A percentile compares a stretch with the other conserved stretches of the same genome.
Conservation (phyloP, 2,113 vertebrate species). For the Pongo pygmaeus region DNA sequence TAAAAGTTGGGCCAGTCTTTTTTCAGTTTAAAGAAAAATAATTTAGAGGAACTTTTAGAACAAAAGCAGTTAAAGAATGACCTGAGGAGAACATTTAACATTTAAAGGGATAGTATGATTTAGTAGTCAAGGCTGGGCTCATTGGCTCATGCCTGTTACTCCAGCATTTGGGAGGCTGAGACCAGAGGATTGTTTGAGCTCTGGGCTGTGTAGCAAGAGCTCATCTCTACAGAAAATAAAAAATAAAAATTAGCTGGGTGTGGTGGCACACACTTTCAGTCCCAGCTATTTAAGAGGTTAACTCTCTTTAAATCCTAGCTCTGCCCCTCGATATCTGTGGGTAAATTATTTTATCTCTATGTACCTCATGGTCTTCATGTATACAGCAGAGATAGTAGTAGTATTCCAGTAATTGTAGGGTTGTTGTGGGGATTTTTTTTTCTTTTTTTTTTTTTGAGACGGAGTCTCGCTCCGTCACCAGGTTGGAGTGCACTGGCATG, state of each 20-base stretch:
- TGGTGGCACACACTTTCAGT: too few relatives aligned
- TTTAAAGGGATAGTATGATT: neutral
- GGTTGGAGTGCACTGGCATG: neutral
- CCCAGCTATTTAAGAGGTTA: neutral
- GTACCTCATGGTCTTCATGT: neutral
- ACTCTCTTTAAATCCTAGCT: slow-evolving; percentile 28
- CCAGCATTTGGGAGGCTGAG: too few relatives aligned
- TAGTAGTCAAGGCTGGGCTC: neutral
- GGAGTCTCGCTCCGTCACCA: neutral
- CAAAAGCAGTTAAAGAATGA: slow-evolving; percentile 19
- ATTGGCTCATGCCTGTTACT: too few relatives aligned
- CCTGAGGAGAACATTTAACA: slow-evolving; percentile 9
- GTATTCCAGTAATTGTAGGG: neutral
- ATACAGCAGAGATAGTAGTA: neutral
- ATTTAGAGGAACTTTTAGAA: slow-evolving; percentile 54
- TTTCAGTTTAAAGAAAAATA: slow-evolving; percentile 56
- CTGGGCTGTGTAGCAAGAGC: too few relatives aligned
- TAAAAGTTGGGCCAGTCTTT: slow-evolving; percentile 35
- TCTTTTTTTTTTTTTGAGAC: neutral
- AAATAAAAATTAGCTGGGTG: too few relatives aligned
- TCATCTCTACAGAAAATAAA: too few relatives aligned
- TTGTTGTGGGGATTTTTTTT: slow-evolving; percentile 5
- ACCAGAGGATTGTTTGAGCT: too few relatives aligned
- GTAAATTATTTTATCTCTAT: slow-evolving; percentile 10
- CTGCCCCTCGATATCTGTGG: neutral